Evolutionary conservation across 2,113 vertebrate species (phyloP), one percentile per base, ranked within the genome.

Genomic region (Oncorhynchus kisutch): DNA sequence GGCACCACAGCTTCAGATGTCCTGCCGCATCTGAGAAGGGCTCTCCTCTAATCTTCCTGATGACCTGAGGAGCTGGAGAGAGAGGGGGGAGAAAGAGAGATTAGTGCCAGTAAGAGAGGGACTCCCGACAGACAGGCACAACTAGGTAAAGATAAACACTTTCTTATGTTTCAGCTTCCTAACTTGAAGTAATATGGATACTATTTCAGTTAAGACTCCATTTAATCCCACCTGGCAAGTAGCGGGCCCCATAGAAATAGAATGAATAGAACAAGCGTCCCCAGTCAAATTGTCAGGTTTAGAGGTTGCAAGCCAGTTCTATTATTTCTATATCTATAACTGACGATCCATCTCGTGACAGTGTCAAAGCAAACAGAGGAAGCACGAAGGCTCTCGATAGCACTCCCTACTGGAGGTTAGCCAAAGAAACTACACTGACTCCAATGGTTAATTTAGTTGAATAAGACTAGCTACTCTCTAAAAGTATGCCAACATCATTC

Each of bases 1-100:
- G 98, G 87, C 97, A 99, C 97, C 98, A 99, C 22, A 99, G 92
- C 83, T 99, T 99, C 88, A 99, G 86, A 88, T 98, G 97, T 73
- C 96, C 96, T 0, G 95, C 95, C 5, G 95, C 88, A 48, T 99
- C 97, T 0, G 96, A 93, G 74, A 97, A 98, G 71, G 93, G 93
- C 81, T 99, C 97, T 5, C 92, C 94, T 27, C 98, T 92, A 85
- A 98, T 98, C 91, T 97, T 99, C 64, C 98, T 96, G 65, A 99
- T 97, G 65, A 99, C 96, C 91, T 98, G 98, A 69, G 98, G 98
- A 88, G 97, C 98, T 99, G 85, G 62, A 82, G 16, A 20, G 5
- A 34, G 66, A 18, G 25, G 11, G 13, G 24, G 49, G 49, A 82
- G 27, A 6, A 12, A 64, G 60, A 25, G 22, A 25, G 24, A 25